Conservation (phyloP, 1,140 invertebrate genomes). For the Listronotus oregonensis region DNA sequence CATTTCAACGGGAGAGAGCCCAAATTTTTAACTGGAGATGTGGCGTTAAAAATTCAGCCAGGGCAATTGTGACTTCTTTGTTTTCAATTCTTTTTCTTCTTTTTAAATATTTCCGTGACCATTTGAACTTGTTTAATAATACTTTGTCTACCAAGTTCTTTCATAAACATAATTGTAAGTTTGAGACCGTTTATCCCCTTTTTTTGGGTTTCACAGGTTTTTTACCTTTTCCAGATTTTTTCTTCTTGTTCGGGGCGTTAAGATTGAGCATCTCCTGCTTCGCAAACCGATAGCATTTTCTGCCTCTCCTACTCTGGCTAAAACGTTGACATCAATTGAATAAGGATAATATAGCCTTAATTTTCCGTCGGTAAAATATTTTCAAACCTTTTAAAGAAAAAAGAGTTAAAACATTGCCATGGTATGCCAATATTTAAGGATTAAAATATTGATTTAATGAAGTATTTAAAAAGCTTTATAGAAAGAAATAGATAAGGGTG, state of each 20-base stretch:
- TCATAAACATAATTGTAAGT: slow-evolving; percentile 24
- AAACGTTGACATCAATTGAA: slow-evolving; percentile 44
- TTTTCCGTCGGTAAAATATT: slow-evolving; percentile 32
- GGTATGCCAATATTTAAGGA: slow-evolving; percentile 41
- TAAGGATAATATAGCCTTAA: slow-evolving; percentile 41
- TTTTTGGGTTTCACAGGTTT: slow-evolving; percentile 5
- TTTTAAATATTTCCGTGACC: slow-evolving; percentile 31
- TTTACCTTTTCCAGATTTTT: background rate
- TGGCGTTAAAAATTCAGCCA: slow-evolving; percentile 39
- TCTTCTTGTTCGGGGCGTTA: background rate
- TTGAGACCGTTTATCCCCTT: slow-evolving; percentile 18
- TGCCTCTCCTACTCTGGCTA: slow-evolving; percentile 33
- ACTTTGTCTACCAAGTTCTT: slow-evolving; percentile 21
- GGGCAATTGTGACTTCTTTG: slow-evolving; percentile 17
- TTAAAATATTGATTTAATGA: slow-evolving; percentile 38
- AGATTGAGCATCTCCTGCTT: slow-evolving; percentile 18
- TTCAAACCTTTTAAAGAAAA: slow-evolving; percentile 43
- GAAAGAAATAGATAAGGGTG: slow-evolving; percentile 47
- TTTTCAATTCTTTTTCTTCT: slow-evolving; percentile 29
- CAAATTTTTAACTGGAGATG: slow-evolving; percentile 24
- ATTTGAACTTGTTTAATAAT: slow-evolving; percentile 39
- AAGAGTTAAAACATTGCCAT: slow-evolving; percentile 47
- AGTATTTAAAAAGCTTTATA: slow-evolving; percentile 34
- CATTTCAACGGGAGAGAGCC: slow-evolving; percentile 33
- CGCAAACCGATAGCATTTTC: slow-evolving; percentile 38